These are phyloP conservation scores for Drosophila tropicalis DNA, from an alignment of 1,140 invertebrate species.

Conservation along the genomic window DNA sequence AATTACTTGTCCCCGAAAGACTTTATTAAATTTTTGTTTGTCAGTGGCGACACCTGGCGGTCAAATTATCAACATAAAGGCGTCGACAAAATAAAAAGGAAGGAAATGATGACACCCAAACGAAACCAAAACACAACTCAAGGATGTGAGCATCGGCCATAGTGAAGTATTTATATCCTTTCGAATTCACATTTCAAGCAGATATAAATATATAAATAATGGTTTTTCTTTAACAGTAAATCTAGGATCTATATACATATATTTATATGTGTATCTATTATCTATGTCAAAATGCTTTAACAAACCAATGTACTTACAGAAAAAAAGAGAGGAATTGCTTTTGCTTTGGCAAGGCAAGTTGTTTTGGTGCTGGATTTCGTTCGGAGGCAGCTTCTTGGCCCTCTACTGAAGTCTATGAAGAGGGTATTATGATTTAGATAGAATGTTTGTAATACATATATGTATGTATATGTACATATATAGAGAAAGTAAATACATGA, in stretches of 20 bases:
- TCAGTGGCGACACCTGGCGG: constrained; percentile 53
- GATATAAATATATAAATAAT: too few relatives aligned
- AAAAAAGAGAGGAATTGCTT: neutral
- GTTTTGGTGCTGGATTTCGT: too few relatives aligned
- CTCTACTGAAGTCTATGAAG: neutral
- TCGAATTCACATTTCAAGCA: neutral
- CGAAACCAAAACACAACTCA: neutral
- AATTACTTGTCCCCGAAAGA: constrained; percentile 40
- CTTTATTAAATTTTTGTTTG: constrained; percentile 71
- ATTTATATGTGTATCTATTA: neutral
- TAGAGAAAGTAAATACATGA: too few relatives aligned
- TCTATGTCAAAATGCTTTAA: neutral
- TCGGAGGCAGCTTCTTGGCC: too few relatives aligned
- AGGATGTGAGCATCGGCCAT: neutral
- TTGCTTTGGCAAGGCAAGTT: too few relatives aligned
- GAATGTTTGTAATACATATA: neutral
- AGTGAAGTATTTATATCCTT: neutral
- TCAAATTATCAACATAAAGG: constrained; percentile 64
- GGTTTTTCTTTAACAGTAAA: too few relatives aligned
- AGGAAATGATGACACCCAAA: neutral
- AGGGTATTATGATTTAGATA: neutral
- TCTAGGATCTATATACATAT: neutral
- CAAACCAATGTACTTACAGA: neutral
- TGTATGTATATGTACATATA: too few relatives aligned
- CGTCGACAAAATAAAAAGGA: constrained; percentile 15